phyloP scores from a whole-genome alignment of 2,113 vertebrate genomes.

The Scartelaos histophorus region DNA sequence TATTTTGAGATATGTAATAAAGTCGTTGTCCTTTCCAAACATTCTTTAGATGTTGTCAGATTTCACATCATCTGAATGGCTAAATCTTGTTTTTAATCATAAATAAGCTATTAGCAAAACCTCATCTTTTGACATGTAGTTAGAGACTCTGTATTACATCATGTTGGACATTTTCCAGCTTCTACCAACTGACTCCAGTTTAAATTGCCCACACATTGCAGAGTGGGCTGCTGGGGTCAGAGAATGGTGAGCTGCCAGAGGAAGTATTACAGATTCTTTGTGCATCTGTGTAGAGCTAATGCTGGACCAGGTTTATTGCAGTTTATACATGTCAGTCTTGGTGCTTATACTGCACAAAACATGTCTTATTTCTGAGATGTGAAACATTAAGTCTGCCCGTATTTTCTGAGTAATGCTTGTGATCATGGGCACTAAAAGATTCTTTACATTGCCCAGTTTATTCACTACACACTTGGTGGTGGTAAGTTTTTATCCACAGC shows the following conservation, averaged over 20 bases:
- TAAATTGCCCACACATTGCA: not conserved
- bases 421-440: not conserved
- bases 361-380: not conserved
- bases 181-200: slow-evolving; percentile 2
- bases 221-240: slow-evolving; percentile 6
- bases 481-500: not conserved
- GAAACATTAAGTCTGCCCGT: not conserved
- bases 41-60: not conserved
- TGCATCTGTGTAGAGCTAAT: not conserved
- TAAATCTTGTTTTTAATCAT: too few relatives aligned
- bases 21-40: not conserved
- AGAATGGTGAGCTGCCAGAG: not conserved
- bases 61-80: too few relatives aligned
- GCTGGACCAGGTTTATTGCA: not conserved
- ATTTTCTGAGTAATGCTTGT: not conserved
- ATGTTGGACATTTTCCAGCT: not conserved
- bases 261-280: not conserved
- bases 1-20: not conserved
- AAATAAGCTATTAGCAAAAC: not conserved
- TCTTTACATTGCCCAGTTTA: not conserved
- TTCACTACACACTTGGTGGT: not conserved
- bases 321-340: not conserved
- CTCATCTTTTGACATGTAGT: not conserved
- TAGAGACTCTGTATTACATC: not conserved
- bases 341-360: not conserved